phyloP scores from a whole-genome alignment of 2,113 vertebrate genomes.

The Telmatochromis sp. region DNA sequence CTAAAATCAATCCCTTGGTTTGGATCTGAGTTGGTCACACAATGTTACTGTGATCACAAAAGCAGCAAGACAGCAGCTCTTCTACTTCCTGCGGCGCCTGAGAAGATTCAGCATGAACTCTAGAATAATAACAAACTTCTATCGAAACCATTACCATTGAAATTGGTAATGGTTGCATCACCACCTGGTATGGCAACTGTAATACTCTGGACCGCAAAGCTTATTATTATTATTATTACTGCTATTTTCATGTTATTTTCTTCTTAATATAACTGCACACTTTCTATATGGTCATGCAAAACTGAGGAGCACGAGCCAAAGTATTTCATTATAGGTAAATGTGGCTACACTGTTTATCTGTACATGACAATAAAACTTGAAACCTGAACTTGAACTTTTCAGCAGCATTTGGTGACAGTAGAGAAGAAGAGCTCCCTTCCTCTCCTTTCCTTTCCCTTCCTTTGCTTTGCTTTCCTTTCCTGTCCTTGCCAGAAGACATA shows the following conservation, averaged over 20 bases:
- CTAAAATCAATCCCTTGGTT: not conserved
- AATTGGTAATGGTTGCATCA: not conserved
- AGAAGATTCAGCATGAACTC: not conserved
- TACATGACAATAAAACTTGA: not conserved
- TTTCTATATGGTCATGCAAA: not conserved
- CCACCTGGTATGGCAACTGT: not conserved
- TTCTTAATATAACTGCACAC: not conserved
- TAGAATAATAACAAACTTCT: not conserved
- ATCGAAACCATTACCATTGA: not conserved
- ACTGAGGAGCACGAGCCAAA: not conserved
- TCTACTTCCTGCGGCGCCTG: not conserved
- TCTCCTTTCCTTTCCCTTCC: not conserved
- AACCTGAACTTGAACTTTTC: not conserved
- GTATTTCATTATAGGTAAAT: rapidly evolving
- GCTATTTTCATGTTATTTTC: not conserved
- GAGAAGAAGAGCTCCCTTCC: not conserved
- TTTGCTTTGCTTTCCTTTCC: rapidly evolving
- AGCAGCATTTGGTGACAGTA: not conserved
- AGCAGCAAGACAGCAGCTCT: not conserved
- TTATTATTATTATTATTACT: not conserved
- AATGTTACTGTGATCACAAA: not conserved
- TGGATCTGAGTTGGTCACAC: not conserved
- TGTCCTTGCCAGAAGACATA: not conserved
- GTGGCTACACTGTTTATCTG: not conserved
- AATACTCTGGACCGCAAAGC: not conserved